A percentile compares a stretch with the other conserved stretches of the same genome.
These are phyloP conservation scores for Meganola albula DNA, from an alignment of 2,888 invertebrate genomes.

Conservation along the genomic window DNA sequence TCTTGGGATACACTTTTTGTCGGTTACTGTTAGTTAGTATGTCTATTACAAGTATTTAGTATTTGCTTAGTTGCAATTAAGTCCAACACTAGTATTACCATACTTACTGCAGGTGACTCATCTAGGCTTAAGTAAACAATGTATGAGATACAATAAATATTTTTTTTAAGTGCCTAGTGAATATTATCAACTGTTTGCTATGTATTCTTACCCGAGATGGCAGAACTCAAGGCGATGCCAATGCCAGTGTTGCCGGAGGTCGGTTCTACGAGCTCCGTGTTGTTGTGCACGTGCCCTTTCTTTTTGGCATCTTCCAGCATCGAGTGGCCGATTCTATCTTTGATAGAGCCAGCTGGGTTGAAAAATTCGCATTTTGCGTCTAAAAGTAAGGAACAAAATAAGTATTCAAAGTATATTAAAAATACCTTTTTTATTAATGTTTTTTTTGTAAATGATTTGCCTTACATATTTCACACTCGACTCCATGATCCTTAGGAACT, in stretches of 20 bases:
- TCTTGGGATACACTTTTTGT: no score
- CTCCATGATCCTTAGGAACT: slow-evolving; percentile 83
- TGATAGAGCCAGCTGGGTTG: slow-evolving; percentile 96
- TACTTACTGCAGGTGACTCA: no score
- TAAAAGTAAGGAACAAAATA: slow-evolving; percentile 42
- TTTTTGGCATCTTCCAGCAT: slow-evolving; percentile 95
- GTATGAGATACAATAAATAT: no score
- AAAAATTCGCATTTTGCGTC: slow-evolving; percentile 97
- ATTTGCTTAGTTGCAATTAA: no score
- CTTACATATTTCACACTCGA: slow-evolving; percentile 90
- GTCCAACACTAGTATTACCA: no score
- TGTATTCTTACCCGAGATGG: slow-evolving; percentile 72
- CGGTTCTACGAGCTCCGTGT: slow-evolving; percentile 92
- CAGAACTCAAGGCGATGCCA: slow-evolving; percentile 92
- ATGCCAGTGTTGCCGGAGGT: slow-evolving; percentile 92
- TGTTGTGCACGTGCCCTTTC: slow-evolving; percentile 86
- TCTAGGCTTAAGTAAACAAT: no score
- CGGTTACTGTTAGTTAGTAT: no score
- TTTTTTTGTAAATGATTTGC: slow-evolving; percentile 27
- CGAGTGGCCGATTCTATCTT: slow-evolving; percentile 91
- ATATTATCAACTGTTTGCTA: no score
- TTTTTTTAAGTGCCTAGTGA: no score
- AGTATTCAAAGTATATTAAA: background rate
- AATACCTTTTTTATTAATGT: background rate
- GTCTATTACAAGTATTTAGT: no score